Conservation (phyloP, 1,140 invertebrate genomes). For the Lamellibrachia luymesi region DNA sequence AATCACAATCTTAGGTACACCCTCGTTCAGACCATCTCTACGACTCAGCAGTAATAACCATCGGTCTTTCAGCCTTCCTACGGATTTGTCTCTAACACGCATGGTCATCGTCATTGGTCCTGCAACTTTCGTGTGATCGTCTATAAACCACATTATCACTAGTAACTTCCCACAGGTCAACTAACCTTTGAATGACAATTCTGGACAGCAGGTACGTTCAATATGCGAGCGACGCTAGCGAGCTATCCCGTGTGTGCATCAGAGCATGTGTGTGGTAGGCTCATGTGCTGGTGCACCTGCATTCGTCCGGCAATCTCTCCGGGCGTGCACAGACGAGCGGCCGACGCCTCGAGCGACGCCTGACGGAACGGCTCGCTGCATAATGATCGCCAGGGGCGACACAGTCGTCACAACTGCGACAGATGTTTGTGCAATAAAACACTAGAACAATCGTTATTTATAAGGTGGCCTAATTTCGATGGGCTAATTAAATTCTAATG, state of each 20-base stretch:
- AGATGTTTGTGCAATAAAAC: background rate
- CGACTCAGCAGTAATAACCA: too few species aligned
- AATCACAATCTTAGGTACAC: too few species aligned
- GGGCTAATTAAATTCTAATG: background rate
- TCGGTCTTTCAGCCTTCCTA: background rate
- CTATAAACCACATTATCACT: background rate
- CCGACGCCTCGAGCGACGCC: background rate
- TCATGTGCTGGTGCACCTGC: background rate
- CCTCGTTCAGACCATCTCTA: background rate
- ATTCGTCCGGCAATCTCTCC: too few species aligned
- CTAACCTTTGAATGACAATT: background rate
- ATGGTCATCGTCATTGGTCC: background rate
- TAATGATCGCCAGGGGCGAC: background rate
- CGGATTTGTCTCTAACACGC: background rate
- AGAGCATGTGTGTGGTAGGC: background rate
- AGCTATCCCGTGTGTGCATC: background rate
- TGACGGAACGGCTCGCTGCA: background rate
- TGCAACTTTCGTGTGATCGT: background rate
- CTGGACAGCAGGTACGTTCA: background rate
- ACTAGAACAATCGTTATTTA: background rate
- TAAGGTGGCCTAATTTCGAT: background rate
- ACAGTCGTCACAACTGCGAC: background rate
- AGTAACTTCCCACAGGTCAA: background rate
- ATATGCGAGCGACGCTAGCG: background rate
- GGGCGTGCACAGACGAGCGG: background rate